Base-by-base conservation (phyloP, 2,797 vertebrate species). In the Manis javanica region DNA sequence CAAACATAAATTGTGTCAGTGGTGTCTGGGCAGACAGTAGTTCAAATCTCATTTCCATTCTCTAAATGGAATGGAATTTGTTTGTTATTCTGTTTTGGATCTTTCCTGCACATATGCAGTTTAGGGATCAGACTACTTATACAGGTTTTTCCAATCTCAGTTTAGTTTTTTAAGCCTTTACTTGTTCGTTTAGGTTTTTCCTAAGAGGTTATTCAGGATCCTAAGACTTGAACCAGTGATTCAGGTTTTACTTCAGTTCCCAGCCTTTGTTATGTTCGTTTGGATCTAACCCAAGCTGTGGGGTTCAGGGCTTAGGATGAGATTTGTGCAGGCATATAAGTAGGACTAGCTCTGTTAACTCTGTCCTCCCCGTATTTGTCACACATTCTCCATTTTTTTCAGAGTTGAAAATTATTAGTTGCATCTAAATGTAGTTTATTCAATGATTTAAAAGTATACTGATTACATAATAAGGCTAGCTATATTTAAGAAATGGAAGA, bases 371-470 rank as follows among this genome's bases (percentile, higher is more conserved):
- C 9, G 1, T 83, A 29, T 72, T 69, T 83, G 46, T 72, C 49
- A 31, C 31, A 46, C 2, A 61, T n/a, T 71, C n/a, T 29, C 34
- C 46, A 39, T 37, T 81, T 53, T 59, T 98, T 98, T 99, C 98
- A 98, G 98, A 98, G 98, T 99, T 99, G 99, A 99, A 99, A 99
- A 98, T 98, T 98, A 99, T 99, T 99, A 99, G 98, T 99, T 99
- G 98, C 98, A 98, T 98, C 98, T 98, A 98, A 98, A 98, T 98
- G 98, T 98, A 98, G 77, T 88, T 46, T 83, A 91, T 71, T 95
- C 84, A 94, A 1, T 87, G 61, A 78, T 75, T 96, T 96, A 87
- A 82, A 94, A 82, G 57, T 96, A 26, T 87, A 57, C 53, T 85
- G 53, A 55, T 21, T 91, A 16, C 46, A 12, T 87, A 83, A 71